Base-by-base conservation (phyloP, 2,113 vertebrate genomes). In the Ciconia boyciana region DNA sequence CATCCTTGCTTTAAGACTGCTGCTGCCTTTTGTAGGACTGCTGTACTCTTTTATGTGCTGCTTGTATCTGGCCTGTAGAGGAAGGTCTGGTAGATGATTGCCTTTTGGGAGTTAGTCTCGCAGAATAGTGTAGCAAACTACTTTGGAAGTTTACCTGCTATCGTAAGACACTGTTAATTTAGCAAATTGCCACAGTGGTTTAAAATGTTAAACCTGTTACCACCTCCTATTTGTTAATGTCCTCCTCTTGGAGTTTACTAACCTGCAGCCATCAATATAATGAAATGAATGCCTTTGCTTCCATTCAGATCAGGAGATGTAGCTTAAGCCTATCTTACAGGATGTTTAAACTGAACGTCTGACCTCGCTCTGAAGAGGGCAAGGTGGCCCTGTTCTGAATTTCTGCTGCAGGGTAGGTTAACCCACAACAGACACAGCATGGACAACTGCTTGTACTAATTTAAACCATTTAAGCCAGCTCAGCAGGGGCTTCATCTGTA, bases 21-120 rank as follows among this genome's bases (percentile, higher is more conserved):
- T 91, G 88, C 70, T 92, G 75, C 51, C 48, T 94, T 96, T 92
- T 78, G 87, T 91, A 66, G 74, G n/a, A 19, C 41, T 92, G 28
- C 34, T 61, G 15, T 44, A 70, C 61, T 84, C 49, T n/a, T 83
- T 6, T 49, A 39, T 43, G 31, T 89, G 77, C 75, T 78, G 55
- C 43, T 91, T 3, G 0, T n/a, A 52, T 51, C 54, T 49, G 7
- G 34, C 64, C 44, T 79, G 5, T 19, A 11, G 36, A 68, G 32
- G 48, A 46, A 77, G 14, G 26, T 72, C 31, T 86, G 70, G 51
- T 72, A 65, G 71, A 57, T 34, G 15, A 65, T 84, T 78, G 61
- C 49, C 46, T 75, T 82, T 60, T 49, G 39, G 29, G 26, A 82
- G 20, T 68, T 60, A 78, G 65, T 84, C 39, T 26, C 61, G 39